These are phyloP conservation scores for Prosopocoilus inquinatus DNA, from an alignment of 2,888 invertebrate genomes.

Conservation along the genomic window DNA sequence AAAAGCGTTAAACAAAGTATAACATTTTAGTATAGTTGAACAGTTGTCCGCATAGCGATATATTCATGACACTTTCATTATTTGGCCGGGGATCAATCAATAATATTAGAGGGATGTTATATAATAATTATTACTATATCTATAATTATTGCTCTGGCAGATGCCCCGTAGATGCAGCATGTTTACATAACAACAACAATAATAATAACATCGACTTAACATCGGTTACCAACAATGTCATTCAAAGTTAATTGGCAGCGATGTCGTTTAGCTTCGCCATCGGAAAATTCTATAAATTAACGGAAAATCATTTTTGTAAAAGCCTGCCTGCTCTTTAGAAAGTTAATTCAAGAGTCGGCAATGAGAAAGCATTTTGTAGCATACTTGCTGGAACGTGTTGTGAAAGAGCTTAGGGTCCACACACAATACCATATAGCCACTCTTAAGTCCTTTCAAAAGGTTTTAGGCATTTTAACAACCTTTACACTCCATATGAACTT, in stretches of 20 bases:
- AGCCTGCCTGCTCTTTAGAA: not conserved
- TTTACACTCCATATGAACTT: not conserved
- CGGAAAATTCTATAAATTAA: not conserved
- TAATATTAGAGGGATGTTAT: too few relatives aligned
- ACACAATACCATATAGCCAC: conserved; percentile 17
- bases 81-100: too few relatives aligned
- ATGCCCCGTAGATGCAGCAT: too few relatives aligned
- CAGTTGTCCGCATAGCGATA: too few relatives aligned
- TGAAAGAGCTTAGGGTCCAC: conserved; percentile 14
- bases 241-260: not conserved
- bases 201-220: too few relatives aligned
- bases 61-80: too few relatives aligned
- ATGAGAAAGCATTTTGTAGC: conserved; percentile 15
- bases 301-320: not conserved
- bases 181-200: too few relatives aligned
- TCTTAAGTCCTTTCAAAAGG: conserved; percentile 18
- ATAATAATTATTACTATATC: too few relatives aligned
- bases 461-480: conserved; percentile 6
- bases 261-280: not conserved
- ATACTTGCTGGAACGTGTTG: conserved; percentile 16
- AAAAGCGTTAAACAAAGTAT: too few relatives aligned
- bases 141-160: too few relatives aligned
- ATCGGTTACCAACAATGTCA: too few relatives aligned
- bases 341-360: conserved; percentile 6
- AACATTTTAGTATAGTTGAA: too few relatives aligned